Conservation (phyloP, 2,797 vertebrate species). For the Eurystomus glaucurus region DNA sequence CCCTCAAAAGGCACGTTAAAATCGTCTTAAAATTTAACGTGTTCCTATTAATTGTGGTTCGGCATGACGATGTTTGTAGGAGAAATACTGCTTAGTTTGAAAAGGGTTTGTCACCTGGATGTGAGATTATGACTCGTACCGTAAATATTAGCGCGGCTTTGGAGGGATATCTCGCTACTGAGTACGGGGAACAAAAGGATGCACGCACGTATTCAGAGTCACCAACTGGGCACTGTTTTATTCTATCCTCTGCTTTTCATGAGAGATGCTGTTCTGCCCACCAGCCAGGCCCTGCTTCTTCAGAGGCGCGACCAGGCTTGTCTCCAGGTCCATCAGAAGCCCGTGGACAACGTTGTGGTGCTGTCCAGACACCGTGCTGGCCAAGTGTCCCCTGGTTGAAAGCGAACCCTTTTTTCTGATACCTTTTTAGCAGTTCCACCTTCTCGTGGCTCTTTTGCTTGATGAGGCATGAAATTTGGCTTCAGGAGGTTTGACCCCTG, state of each 20-base stretch:
- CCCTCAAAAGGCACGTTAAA: not conserved
- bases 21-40: slow-evolving; percentile 28
- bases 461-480: not conserved
- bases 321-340: not conserved
- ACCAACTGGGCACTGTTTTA: not conserved
- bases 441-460: not conserved
- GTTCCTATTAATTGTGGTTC: not conserved
- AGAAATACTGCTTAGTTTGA: not conserved
- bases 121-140: not conserved
- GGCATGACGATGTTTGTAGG: not conserved
- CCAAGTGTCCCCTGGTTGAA: not conserved
- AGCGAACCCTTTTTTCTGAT: not conserved
- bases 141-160: not conserved
- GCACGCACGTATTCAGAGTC: not conserved
- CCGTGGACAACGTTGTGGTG: not conserved
- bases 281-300: not conserved
- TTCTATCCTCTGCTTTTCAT: not conserved
- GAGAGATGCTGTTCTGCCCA: not conserved
- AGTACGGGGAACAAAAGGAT: not conserved
- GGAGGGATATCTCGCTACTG: not conserved
- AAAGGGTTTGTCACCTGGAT: not conserved
- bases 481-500: not conserved
- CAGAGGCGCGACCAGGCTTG: not conserved
- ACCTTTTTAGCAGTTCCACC: not conserved
- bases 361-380: not conserved